phyloP scores from a whole-genome alignment of 2,113 vertebrate genomes.

The Vulpes lagopus region DNA sequence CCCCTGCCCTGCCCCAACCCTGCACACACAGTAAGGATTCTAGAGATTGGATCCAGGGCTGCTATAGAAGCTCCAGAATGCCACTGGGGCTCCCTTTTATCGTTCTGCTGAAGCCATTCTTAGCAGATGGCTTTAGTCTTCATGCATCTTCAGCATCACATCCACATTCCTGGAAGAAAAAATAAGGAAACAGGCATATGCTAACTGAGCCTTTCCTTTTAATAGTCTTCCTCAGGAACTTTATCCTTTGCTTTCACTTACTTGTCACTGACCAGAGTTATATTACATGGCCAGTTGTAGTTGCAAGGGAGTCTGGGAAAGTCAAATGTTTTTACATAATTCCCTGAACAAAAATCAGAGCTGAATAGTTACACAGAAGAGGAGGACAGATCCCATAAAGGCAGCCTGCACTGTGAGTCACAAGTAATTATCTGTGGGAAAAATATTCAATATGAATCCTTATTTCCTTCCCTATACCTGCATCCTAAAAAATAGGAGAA shows the following conservation, averaged over 20 bases:
- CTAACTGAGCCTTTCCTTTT: not conserved
- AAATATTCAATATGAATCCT: not conserved
- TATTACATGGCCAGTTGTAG: not conserved
- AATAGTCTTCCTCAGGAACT: not conserved
- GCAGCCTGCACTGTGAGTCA: not conserved
- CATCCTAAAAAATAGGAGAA: not conserved
- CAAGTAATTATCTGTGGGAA: not conserved
- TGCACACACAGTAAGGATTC: not conserved
- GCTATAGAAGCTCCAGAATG: not conserved
- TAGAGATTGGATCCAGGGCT: not conserved
- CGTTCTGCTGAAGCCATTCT: not conserved
- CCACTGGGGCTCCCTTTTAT: not conserved
- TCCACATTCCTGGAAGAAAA: not conserved
- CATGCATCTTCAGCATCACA: not conserved
- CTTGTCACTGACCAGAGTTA: not conserved
- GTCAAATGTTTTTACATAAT: not conserved
- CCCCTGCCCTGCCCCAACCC: rapidly evolving
- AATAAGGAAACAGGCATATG: not conserved
- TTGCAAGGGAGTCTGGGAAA: not conserved
- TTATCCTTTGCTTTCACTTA: not conserved
- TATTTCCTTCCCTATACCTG: not conserved
- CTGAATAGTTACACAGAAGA: not conserved
- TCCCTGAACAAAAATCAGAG: not conserved
- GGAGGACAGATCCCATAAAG: not conserved
- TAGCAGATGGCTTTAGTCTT: not conserved